A percentile compares a stretch with the other conserved stretches of the same genome.
Conservation (phyloP, 2,797 vertebrate species). For the Hoplostethus mediterraneus region DNA sequence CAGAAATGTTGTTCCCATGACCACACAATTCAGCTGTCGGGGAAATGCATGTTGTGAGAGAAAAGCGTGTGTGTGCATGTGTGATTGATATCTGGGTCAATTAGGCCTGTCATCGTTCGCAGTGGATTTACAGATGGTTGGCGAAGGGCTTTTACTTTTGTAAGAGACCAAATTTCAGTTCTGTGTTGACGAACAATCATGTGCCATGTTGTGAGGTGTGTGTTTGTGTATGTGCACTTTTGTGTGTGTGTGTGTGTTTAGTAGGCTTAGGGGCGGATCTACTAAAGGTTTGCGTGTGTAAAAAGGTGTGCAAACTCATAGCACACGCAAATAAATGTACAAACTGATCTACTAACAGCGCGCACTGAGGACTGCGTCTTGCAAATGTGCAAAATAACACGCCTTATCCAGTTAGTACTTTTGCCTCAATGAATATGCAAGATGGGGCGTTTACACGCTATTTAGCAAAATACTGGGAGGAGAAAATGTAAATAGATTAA, state of each 20-base stretch:
- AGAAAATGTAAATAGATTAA: too few relatives aligned
- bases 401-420: too few relatives aligned
- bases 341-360: too few relatives aligned
- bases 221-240: slow-evolving; percentile 12
- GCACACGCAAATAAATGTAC: too few relatives aligned
- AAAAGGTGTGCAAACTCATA: too few relatives aligned
- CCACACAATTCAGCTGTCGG: neutral
- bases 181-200: neutral
- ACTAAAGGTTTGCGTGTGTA: too few relatives aligned
- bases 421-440: too few relatives aligned
- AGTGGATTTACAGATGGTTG: slow-evolving; percentile 7
- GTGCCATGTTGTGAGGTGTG: neutral
- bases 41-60: neutral
- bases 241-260: neutral
- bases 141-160: neutral
- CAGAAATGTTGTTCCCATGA: slow-evolving; percentile 8
- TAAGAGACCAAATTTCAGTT: neutral
- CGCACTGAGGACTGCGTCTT: too few relatives aligned
- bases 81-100: slow-evolving; percentile 6
- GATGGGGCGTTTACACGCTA: too few relatives aligned
- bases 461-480: too few relatives aligned
- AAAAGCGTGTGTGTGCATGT: neutral
- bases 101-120: neutral
- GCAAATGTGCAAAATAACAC: too few relatives aligned
- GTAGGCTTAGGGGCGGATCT: too few relatives aligned